Evolutionary conservation across 2,797 vertebrate genomes (phyloP).

Genomic region (Oreonectes daqikongensis): DNA sequence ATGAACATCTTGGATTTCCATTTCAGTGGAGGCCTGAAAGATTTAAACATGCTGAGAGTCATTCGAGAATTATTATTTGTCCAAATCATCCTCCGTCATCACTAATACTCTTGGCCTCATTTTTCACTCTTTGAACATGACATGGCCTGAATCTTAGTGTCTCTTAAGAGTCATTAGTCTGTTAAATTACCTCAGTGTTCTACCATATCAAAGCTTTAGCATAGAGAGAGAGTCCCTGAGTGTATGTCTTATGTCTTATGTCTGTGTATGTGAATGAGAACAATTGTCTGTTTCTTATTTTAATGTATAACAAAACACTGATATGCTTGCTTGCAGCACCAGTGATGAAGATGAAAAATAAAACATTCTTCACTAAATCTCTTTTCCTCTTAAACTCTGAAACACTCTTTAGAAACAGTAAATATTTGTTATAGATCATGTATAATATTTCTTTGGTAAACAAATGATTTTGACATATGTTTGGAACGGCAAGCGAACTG

Average conservation of each 20-base stretch:
- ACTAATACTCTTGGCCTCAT: conserved; percentile 40
- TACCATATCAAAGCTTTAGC: conserved; percentile 41
- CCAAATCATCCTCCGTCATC: conserved; percentile 49
- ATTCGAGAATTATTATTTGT: conserved; percentile 50
- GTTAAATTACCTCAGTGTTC: conserved; percentile 49
- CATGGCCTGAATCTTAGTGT: conserved; percentile 26
- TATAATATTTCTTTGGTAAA: conserved; percentile 62
- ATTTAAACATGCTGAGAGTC: conserved; percentile 63
- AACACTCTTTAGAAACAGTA: not conserved
- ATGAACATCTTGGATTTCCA: conserved; percentile 59
- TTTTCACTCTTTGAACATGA: conserved; percentile 35
- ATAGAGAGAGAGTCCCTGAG: conserved; percentile 2
- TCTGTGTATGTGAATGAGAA: conserved; percentile 28
- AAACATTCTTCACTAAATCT: not conserved
- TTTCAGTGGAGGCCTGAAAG: conserved; percentile 59
- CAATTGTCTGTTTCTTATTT: conserved; percentile 19
- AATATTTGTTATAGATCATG: conserved; percentile 27
- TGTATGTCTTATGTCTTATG: conserved; percentile 34
- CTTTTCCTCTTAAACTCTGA: conserved; percentile 14
- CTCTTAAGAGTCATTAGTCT: conserved; percentile 48
- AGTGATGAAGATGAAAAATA: not conserved
- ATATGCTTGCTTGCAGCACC: not conserved
- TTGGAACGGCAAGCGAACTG: conserved; percentile 54
- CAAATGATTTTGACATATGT: conserved; percentile 59
- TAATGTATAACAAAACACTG: conserved; percentile 7